phyloP scores from a whole-genome alignment of 92 coral and sea anemone genomes.

The Parazoanthus darwini region DNA sequence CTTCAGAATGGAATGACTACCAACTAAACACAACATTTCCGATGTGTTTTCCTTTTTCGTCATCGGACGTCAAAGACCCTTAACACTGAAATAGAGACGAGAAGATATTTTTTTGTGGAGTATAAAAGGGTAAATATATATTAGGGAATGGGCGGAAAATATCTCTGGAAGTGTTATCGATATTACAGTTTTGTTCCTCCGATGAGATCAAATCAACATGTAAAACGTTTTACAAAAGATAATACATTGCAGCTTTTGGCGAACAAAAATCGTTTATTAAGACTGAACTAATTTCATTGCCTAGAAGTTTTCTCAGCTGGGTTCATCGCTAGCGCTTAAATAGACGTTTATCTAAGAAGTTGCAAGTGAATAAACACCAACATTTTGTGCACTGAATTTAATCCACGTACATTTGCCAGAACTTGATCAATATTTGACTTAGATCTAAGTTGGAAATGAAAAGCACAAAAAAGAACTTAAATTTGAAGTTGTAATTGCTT shows the following conservation, averaged over 20 bases:
- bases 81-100: slow-evolving; percentile 24
- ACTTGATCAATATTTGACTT: slow-evolving; percentile 44
- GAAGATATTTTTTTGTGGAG: slow-evolving; percentile 19
- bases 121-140: slow-evolving; percentile 28
- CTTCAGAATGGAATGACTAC: slow-evolving; percentile 23
- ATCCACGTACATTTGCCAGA: slow-evolving; percentile 33
- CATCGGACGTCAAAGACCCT: slow-evolving; percentile 23
- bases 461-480: slow-evolving; percentile 40
- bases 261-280: slow-evolving; percentile 42
- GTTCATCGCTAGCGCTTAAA: slow-evolving; percentile 9
- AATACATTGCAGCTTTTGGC: slow-evolving; percentile 33
- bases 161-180: background rate
- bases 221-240: slow-evolving; percentile 26
- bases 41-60: slow-evolving; percentile 13
- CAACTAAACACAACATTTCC: slow-evolving; percentile 37
- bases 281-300: slow-evolving; percentile 41
- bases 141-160: slow-evolving; percentile 16
- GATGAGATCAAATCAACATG: slow-evolving; percentile 19
- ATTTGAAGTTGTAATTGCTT: slow-evolving; percentile 46
- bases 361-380: slow-evolving; percentile 34
- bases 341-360: slow-evolving; percentile 42
- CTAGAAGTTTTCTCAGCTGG: slow-evolving; percentile 38
- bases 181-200: background rate
- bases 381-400: slow-evolving; percentile 44
- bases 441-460: slow-evolving; percentile 34